Base-by-base conservation (phyloP, 53 echinoderm and acorn worm species). In the Luidia sarsii region DNA sequence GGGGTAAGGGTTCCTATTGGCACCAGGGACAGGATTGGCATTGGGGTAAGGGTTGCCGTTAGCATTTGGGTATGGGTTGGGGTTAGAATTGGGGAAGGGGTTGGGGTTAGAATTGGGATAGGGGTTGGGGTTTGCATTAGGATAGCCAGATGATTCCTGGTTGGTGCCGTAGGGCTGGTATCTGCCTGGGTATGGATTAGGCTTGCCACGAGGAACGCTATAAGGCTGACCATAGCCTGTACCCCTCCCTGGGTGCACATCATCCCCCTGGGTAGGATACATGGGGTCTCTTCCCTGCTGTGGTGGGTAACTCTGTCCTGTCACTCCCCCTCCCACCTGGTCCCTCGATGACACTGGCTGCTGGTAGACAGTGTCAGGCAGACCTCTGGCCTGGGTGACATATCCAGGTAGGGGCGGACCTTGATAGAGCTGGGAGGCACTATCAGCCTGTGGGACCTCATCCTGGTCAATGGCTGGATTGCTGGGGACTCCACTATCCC, bases 201-300 rank as follows among this genome's bases (percentile, higher is more conserved):
- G n/a, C n/a, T n/a, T n/a, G n/a, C n/a, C n/a, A n/a, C 27, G 60
- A 14, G 33, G 53, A 2, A 14, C 61, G 15, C 16, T 18, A 67
- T 21, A 52, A 23, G 56, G 27, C 25, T 28, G 57, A 19, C 39
- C 29, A 23, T 30, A n/a, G 28, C 45, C 36, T 60, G 48, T 14
- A 6, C 62, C 77, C 28, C 61, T 53, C 27, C 56, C 72, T n/a
- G 72, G 72, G 30, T 72, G 59, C 13, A 25, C 45, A 18, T 39
- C 48, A 77, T 77, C 61, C 45, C 77, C 61, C 19, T 77, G 77
- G 31, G 77, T 18, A 8, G 60, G 61, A 32, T 77, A 77, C 61
- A 56, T 57, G 7, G 74, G 20, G 39, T 74, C 57, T 28, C 41
- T 46, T 18, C 74, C 57, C 39, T 57, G n/a, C n/a, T n/a, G 74